phyloP scores from a whole-genome alignment of 2,888 invertebrate genomes.

The Spicauda simplicius region DNA sequence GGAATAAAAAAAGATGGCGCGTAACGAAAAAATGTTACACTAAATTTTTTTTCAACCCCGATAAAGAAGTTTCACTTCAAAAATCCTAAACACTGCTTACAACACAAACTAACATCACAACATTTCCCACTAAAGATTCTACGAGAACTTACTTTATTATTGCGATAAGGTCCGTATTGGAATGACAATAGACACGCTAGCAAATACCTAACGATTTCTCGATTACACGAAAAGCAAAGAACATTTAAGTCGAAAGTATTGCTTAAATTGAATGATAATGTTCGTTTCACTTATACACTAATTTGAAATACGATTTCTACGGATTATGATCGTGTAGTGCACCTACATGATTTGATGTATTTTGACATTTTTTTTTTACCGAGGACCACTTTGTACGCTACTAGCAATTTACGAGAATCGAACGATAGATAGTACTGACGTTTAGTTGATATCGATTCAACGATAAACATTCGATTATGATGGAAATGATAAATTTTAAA shows the following conservation, averaged over 20 bases:
- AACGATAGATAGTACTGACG: background rate
- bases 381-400: slow-evolving; percentile 6
- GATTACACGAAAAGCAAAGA: background rate
- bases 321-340: background rate
- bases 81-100: background rate
- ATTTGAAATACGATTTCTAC: background rate
- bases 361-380: background rate
- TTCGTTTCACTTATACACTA: background rate
- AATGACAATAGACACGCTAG: background rate
- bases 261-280: slow-evolving; percentile 20
- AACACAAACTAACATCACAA: background rate
- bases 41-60: no score
- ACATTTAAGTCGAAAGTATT: slow-evolving; percentile 10
- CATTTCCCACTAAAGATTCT: background rate
- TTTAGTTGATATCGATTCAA: background rate
- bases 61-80: no score
- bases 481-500: no score
- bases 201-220: background rate
- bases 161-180: slow-evolving; percentile 5
- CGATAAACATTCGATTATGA: no score
- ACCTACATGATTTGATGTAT: background rate
- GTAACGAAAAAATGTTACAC: no score
- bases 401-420: background rate
- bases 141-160: background rate
- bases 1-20: no score